phyloP scores from a whole-genome alignment of 2,888 invertebrate genomes.

The Drosophila nr. fundita region DNA sequence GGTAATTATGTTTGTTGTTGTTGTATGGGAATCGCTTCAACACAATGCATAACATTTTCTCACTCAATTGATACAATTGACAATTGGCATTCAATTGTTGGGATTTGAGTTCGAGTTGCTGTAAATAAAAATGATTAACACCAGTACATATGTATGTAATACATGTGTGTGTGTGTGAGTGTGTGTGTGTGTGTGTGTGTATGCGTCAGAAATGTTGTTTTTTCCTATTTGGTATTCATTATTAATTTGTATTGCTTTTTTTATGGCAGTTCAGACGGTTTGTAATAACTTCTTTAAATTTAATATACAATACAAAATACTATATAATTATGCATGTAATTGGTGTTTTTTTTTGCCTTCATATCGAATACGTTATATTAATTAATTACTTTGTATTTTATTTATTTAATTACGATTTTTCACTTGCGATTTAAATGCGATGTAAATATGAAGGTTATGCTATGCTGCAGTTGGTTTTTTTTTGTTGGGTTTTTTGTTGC shows the following conservation, averaged over 20 bases:
- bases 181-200: constrained; percentile 7
- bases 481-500: neutral
- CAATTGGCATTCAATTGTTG: neutral
- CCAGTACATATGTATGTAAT: constrained; percentile 45
- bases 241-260: constrained; percentile 68
- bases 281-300: constrained; percentile 41
- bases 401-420: neutral
- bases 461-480: neutral
- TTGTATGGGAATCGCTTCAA: constrained; percentile 27
- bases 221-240: constrained; percentile 45
- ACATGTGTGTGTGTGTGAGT: constrained; percentile 17
- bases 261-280: constrained; percentile 75
- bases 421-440: constrained; percentile 9
- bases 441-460: constrained; percentile 1
- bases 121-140: constrained; percentile 22
- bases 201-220: constrained; percentile 31
- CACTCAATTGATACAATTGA: constrained; percentile 27
- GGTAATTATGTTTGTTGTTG: neutral
- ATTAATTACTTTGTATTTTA: constrained; percentile 20
- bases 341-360: constrained; percentile 32
- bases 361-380: constrained; percentile 24
- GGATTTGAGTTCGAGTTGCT: constrained; percentile 2
- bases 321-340: constrained; percentile 34
- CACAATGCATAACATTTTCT: constrained; percentile 31
- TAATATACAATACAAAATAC: constrained; percentile 54